Percentiles rank a stretch among this genome's conserved stretches.
Evolutionary conservation across 2,888 invertebrate species (phyloP).

Genomic region (Bellardia bayeri): DNA sequence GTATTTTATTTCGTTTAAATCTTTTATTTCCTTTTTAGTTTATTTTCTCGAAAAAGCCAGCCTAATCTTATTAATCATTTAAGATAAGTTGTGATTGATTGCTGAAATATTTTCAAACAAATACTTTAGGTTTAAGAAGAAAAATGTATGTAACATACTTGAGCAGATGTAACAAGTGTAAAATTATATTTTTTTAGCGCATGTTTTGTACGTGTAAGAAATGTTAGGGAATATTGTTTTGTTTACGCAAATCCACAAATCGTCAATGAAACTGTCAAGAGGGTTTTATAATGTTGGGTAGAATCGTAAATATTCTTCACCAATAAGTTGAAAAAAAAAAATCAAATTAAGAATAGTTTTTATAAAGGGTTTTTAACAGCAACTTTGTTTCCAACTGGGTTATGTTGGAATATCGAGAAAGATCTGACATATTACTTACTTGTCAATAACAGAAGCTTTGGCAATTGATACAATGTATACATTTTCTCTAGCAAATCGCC

Average conservation of each 20-base stretch:
- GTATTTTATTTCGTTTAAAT: neutral
- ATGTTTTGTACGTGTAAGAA: too few relatives aligned
- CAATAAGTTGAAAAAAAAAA: neutral
- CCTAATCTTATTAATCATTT: slow-evolving; percentile 41
- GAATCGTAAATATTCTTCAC: neutral
- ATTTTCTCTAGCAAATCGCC: too few relatives aligned
- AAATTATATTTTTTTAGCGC: neutral
- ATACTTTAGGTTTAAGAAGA: neutral
- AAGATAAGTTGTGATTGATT: slow-evolving; percentile 55
- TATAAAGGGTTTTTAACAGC: too few relatives aligned
- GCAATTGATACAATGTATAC: too few relatives aligned
- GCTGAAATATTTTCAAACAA: slow-evolving; percentile 17
- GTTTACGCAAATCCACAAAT: neutral
- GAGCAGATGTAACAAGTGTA: neutral
- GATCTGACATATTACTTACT: too few relatives aligned
- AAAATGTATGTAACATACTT: neutral
- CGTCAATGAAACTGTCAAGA: neutral
- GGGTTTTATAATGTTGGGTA: too few relatives aligned
- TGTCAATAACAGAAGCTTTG: too few relatives aligned
- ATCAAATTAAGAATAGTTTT: neutral
- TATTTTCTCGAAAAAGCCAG: neutral
- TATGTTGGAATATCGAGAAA: too few relatives aligned
- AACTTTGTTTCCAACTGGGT: too few relatives aligned
- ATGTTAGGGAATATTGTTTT: neutral
- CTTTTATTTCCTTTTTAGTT: neutral